phyloP scores from a whole-genome alignment of 2,113 vertebrate species.

The Oenanthe melanoleuca region DNA sequence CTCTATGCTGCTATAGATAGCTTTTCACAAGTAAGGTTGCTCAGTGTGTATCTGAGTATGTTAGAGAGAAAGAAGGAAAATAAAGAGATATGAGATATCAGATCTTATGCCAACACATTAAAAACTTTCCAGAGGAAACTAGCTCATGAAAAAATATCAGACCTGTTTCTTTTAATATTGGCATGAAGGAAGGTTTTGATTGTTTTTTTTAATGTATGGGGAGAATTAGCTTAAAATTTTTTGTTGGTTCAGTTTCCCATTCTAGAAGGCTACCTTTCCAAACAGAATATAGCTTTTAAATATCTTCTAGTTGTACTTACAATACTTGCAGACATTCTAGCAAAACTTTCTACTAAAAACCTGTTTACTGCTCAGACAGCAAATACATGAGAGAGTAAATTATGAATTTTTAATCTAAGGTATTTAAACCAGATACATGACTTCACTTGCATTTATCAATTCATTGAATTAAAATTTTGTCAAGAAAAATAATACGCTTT shows the following conservation, averaged over 20 bases:
- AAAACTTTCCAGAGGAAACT: neutral
- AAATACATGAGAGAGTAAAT: neutral
- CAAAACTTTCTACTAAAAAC: neutral
- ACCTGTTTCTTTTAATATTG: neutral
- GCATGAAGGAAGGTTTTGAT: neutral
- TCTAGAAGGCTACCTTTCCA: neutral
- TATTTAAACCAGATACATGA: neutral
- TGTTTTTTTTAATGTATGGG: neutral
- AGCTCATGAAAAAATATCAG: neutral
- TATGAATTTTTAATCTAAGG: constrained; percentile 6
- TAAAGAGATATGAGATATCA: neutral
- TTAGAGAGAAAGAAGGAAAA: neutral
- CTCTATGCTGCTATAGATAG: neutral
- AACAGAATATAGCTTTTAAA: neutral
- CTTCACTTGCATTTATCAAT: neutral
- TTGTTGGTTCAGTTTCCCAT: neutral
- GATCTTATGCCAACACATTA: neutral
- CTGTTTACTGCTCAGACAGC: neutral
- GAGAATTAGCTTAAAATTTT: neutral
- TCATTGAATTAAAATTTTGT: neutral
- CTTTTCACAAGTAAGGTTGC: neutral
- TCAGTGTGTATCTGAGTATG: neutral
- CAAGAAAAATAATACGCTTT: neutral
- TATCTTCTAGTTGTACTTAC: neutral
- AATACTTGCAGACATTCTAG: neutral